Evolutionary conservation across 2,113 vertebrate genomes (phyloP), one percentile per base, ranked within the genome.

Genomic region (Campylorhamphus procurvoides): DNA sequence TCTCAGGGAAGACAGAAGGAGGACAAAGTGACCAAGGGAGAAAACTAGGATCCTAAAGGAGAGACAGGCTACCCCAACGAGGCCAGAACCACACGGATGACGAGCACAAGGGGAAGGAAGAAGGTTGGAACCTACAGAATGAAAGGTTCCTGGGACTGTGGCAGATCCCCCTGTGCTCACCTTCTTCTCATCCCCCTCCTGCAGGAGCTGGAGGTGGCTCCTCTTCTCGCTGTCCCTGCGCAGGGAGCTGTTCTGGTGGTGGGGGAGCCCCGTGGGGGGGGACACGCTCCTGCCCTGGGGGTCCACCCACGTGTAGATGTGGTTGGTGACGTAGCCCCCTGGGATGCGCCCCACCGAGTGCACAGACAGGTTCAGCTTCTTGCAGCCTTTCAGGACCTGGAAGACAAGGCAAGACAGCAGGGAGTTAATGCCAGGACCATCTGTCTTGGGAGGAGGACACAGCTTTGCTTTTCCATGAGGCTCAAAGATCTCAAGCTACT

Each of bases 281-380:
- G 99, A 99, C 83, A 98, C 98, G 2, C 99, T 99, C 7, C 98
- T 98, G 19, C 99, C 99, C 88, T 99, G 99, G 0, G 99, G 99
- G 95, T 99, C 99, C 87, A 99, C 99, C 99, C 99, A 99, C 14
- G 99, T 99, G 94, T 99, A 99, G 84, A 99, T 99, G 85, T 99
- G 99, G 97, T 99, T 99, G 97, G 99, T 99, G 87, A 99, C 97
- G 0, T 99, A 99, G 12, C 99, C 99, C 1, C 99, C 99, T 0
- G 99, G 99, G 92, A 99, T 99, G 40, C 99, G 98, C 1, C 99
- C 99, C 7, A 99, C 98, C 0, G 99, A 99, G 50, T 99, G 99
- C 47, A 99, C 99, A 0, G 98, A 99, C 71, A 99, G 98, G 83
- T 97, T 98, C 85, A 99, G 98, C 97, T 99, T 99, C 98, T 99